phyloP scores from a whole-genome alignment of 2,888 invertebrate species.

The Dascillus cervinus region DNA sequence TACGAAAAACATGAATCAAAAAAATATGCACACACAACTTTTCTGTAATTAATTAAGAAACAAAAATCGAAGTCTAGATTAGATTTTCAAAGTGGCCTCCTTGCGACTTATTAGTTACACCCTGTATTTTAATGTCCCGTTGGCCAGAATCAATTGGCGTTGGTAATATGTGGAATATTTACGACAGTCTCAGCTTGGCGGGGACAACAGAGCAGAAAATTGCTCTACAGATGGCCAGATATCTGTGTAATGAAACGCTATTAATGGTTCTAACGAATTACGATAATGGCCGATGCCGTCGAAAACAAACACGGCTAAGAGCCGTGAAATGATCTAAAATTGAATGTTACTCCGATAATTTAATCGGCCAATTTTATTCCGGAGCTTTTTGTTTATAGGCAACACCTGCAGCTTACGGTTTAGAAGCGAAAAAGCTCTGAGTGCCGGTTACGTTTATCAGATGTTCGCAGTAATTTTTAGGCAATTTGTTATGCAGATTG shows the following conservation, averaged over 20 bases:
- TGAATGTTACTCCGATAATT: not conserved
- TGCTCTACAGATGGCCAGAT: conserved; percentile 17
- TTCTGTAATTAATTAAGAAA: too few relatives aligned
- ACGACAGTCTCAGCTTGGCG: conserved; percentile 3
- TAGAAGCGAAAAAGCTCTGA: conserved; percentile 5
- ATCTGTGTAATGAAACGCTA: conserved; percentile 17
- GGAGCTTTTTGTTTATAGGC: conserved; percentile 4
- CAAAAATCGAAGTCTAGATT: too few relatives aligned
- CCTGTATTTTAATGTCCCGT: too few relatives aligned
- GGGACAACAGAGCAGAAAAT: conserved; percentile 16
- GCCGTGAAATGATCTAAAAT: conserved; percentile 8
- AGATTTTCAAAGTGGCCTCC: too few relatives aligned
- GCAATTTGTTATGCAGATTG: conserved; percentile 18
- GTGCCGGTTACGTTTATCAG: conserved; percentile 11
- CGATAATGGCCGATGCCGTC: conserved; percentile 9
- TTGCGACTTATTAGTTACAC: too few relatives aligned
- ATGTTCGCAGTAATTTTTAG: conserved; percentile 14
- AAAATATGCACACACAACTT: too few relatives aligned
- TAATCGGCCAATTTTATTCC: not conserved
- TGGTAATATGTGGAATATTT: too few relatives aligned
- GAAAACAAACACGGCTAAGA: conserved; percentile 9
- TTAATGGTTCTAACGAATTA: conserved; percentile 14
- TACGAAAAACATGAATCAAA: too few relatives aligned
- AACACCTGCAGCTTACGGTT: conserved; percentile 5
- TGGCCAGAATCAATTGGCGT: too few relatives aligned